These are phyloP conservation scores for Nezara viridula DNA, from an alignment of 2,888 invertebrate genomes.

Conservation along the genomic window DNA sequence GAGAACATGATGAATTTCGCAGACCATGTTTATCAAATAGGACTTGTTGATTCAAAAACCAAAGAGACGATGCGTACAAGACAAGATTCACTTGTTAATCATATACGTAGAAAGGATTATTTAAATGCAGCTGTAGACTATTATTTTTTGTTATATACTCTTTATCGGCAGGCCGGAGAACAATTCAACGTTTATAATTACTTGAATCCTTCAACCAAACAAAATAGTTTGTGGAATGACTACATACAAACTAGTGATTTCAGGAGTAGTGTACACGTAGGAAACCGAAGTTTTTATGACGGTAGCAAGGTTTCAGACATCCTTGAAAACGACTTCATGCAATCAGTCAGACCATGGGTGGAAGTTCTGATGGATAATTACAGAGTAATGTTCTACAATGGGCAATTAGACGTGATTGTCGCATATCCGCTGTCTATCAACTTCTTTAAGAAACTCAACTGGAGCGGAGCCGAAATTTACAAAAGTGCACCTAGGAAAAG, in stretches of 20 bases:
- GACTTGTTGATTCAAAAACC: conserved; percentile 72
- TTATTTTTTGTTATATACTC: background rate
- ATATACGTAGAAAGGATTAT: conserved; percentile 77
- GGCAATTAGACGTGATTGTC: conserved; percentile 92
- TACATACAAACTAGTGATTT: conserved; percentile 63
- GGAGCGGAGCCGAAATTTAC: conserved; percentile 77
- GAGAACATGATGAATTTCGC: conserved; percentile 82
- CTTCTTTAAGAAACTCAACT: conserved; percentile 81
- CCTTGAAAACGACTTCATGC: conserved; percentile 84
- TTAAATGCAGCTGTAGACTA: conserved; percentile 76
- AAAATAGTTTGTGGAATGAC: background rate
- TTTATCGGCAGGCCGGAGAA: background rate
- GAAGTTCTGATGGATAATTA: conserved; percentile 78
- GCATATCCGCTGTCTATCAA: conserved; percentile 88
- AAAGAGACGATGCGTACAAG: conserved; percentile 74
- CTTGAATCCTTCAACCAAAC: background rate
- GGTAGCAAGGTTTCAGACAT: conserved; percentile 75
- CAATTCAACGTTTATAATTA: background rate
- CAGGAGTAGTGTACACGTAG: conserved; percentile 83
- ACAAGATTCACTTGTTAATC: conserved; percentile 74
- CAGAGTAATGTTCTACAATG: conserved; percentile 86
- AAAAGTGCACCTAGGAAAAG: conserved; percentile 76
- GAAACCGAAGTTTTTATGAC: conserved; percentile 72
- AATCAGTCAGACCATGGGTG: conserved; percentile 82
- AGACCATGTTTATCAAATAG: conserved; percentile 84